Percentiles rank a stretch among this genome's conserved stretches.
phyloP scores from a whole-genome alignment of 2,113 vertebrate species.

The Microcebus tavaratra region DNA sequence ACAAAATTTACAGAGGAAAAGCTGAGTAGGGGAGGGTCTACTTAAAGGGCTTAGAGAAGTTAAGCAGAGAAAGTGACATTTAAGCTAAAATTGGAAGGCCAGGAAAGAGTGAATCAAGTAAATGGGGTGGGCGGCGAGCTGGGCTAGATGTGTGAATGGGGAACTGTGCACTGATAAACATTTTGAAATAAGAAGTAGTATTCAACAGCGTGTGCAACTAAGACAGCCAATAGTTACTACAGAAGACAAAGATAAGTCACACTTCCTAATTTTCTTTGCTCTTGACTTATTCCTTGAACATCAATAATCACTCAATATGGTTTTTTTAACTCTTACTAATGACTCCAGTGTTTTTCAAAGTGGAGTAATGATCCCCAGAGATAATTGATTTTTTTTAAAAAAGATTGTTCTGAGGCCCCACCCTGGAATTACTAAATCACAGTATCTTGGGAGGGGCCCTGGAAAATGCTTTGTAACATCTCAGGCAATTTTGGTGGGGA shows the following conservation, averaged over 20 bases:
- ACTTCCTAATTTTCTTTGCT: not conserved
- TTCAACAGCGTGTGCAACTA: not conserved
- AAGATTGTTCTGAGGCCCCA: not conserved
- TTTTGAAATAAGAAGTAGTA: not conserved
- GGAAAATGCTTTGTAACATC: not conserved
- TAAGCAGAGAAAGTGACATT: not conserved
- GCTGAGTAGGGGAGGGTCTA: not conserved
- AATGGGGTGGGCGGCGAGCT: accelerated
- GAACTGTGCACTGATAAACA: not conserved
- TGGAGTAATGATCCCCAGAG: not conserved
- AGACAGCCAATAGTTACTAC: not conserved
- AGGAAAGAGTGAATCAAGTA: not conserved
- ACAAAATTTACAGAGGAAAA: not conserved
- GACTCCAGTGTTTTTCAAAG: not conserved
- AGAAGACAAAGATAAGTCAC: not conserved
- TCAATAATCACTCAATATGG: not conserved
- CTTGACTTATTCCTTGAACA: not conserved
- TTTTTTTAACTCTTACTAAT: not conserved
- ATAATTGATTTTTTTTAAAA: not conserved
- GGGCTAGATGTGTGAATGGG: not conserved
- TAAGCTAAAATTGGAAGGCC: not conserved
- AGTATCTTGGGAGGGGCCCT: not conserved
- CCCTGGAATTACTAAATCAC: not conserved
- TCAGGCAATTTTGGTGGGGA: not conserved
- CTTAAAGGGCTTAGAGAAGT: not conserved